Conservation (phyloP, 2,888 invertebrate species). For the Deilephila elpenor region DNA sequence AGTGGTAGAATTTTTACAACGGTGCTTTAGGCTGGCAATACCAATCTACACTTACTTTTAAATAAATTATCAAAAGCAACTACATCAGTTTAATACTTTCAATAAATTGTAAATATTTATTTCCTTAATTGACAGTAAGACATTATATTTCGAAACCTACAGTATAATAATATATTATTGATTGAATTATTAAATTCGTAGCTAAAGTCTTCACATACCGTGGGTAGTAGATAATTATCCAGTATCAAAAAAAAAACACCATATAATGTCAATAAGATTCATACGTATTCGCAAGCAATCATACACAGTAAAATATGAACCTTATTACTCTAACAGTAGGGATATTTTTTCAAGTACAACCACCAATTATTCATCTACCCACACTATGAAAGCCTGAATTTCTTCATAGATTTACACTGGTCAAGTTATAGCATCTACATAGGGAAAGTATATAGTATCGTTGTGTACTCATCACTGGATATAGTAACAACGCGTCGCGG, state of each 20-base stretch:
- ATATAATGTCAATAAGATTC: too few species aligned
- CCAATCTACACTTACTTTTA: slow-evolving; percentile 30
- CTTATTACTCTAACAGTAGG: too few species aligned
- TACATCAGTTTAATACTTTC: background rate
- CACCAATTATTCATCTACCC: too few species aligned
- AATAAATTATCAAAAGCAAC: background rate
- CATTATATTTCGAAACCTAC: background rate
- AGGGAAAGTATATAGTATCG: too few species aligned
- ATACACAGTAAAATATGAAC: too few species aligned
- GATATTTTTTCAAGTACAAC: too few species aligned
- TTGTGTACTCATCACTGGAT: background rate
- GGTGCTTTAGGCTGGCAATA: slow-evolving; percentile 31
- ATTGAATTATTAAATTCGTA: background rate
- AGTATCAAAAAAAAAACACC: too few species aligned
- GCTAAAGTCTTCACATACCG: background rate
- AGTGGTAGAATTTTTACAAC: background rate
- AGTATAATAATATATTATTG: background rate
- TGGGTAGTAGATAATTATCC: too few species aligned
- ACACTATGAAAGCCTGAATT: too few species aligned
- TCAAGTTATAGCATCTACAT: too few species aligned
- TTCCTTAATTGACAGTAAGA: slow-evolving; percentile 3
- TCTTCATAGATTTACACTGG: too few species aligned
- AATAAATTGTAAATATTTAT: slow-evolving; percentile 6
- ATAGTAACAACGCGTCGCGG: slow-evolving; percentile 1
- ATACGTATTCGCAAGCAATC: too few species aligned